Conservation (phyloP, 2,888 invertebrate genomes). For the Troides aeacus region DNA sequence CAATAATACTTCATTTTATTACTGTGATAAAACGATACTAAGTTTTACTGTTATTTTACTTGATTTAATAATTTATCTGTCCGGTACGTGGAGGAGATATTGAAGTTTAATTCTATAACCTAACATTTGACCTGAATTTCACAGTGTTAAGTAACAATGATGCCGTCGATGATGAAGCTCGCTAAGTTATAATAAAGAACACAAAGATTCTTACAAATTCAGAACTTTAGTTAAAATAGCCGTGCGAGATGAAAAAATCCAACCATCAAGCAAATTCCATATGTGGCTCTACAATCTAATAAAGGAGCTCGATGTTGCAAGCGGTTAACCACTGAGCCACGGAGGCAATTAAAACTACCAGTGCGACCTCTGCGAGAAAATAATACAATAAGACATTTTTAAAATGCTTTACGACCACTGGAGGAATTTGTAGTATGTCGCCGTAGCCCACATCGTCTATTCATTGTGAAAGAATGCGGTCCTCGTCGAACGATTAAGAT, state of each 20-base stretch:
- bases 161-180: background rate
- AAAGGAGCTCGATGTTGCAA: background rate
- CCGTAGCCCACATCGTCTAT: background rate
- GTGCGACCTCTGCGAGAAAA: background rate
- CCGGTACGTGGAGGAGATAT: too few species aligned
- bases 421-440: conserved; percentile 10
- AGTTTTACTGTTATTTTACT: too few species aligned
- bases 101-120: background rate
- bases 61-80: too few species aligned
- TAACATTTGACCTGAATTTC: background rate
- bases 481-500: background rate
- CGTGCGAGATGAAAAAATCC: background rate
- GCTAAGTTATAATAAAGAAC: background rate
- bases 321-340: background rate
- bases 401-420: background rate
- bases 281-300: too few species aligned
- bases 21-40: too few species aligned
- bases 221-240: background rate
- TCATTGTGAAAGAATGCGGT: conserved; percentile 17
- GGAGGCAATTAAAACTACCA: background rate
- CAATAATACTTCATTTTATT: too few species aligned
- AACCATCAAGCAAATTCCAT: background rate
- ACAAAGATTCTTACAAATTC: background rate
- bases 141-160: background rate
- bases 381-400: too few species aligned